These are phyloP conservation scores for Lithophane ornitopus DNA, from an alignment of 2,888 invertebrate species.

Conservation along the genomic window DNA sequence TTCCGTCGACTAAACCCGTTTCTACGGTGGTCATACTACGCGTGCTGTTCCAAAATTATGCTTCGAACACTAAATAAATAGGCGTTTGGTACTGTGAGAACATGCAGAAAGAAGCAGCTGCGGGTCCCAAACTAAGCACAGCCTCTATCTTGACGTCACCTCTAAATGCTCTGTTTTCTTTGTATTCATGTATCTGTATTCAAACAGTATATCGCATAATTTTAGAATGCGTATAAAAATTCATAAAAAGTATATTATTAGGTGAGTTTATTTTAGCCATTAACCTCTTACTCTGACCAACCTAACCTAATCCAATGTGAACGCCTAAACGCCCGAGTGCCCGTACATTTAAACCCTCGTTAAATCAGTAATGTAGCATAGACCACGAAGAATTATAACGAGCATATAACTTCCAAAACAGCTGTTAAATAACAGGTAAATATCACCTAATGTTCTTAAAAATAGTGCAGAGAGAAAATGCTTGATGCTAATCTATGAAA, in stretches of 20 bases:
- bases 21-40: no score
- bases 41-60: no score
- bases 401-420: slow-evolving; percentile 19
- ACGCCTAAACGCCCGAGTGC: not conserved
- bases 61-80: not conserved
- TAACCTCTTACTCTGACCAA: not conserved
- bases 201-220: not conserved
- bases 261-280: not conserved
- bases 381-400: slow-evolving; percentile 31
- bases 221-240: not conserved
- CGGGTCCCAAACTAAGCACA: not conserved
- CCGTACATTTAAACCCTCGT: slow-evolving; percentile 8
- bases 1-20: no score
- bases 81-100: not conserved
- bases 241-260: not conserved
- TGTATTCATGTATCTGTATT: not conserved
- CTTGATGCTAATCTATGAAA: not conserved
- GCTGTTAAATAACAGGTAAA: slow-evolving; percentile 49
- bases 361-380: slow-evolving; percentile 39
- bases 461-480: not conserved
- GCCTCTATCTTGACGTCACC: not conserved
- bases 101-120: no score
- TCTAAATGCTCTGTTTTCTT: not conserved
- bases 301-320: not conserved
- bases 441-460: not conserved